Conservation (phyloP, 2,888 invertebrate species). For the Athrips mouffetella region DNA sequence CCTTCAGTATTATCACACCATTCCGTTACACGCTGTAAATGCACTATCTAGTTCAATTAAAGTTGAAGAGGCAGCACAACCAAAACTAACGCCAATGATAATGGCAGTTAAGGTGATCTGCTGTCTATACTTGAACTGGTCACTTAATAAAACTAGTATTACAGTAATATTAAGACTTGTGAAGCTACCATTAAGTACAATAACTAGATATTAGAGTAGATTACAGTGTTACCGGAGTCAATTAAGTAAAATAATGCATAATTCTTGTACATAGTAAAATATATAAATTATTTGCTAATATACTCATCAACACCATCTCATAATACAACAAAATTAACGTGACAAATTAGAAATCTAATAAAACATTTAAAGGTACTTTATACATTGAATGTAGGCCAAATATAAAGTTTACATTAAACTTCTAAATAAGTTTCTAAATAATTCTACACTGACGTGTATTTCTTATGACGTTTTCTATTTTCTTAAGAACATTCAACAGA, state of each 20-base stretch:
- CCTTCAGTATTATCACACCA: too few relatives aligned
- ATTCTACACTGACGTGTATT: constrained; percentile 1
- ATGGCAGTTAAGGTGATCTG: too few relatives aligned
- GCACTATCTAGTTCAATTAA: background rate
- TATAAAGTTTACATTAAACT: constrained; percentile 7
- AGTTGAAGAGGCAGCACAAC: background rate
- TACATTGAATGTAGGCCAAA: constrained; percentile 16
- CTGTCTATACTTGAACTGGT: background rate
- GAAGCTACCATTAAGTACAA: constrained; percentile 67
- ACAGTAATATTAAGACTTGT: constrained; percentile 35
- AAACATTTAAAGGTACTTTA: constrained; percentile 6
- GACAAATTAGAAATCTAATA: background rate
- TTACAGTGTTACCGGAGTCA: constrained; percentile 62
- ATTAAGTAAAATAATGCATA: constrained; percentile 52
- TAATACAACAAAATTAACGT: background rate
- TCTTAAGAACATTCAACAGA: constrained; percentile 7
- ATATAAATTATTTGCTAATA: constrained; percentile 14
- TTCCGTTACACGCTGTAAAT: too few relatives aligned
- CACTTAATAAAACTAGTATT: constrained; percentile 26
- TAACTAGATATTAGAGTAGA: constrained; percentile 57
- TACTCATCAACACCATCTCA: constrained; percentile 2
- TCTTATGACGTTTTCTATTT: constrained; percentile 5
- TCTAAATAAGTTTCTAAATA: background rate
- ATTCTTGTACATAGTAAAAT: constrained; percentile 21
- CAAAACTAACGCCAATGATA: background rate